Percentiles rank a stretch among this genome's conserved stretches.
These are phyloP conservation scores for Cheirogaleus major DNA, from an alignment of 2,797 vertebrate genomes.

Conservation along the genomic window DNA sequence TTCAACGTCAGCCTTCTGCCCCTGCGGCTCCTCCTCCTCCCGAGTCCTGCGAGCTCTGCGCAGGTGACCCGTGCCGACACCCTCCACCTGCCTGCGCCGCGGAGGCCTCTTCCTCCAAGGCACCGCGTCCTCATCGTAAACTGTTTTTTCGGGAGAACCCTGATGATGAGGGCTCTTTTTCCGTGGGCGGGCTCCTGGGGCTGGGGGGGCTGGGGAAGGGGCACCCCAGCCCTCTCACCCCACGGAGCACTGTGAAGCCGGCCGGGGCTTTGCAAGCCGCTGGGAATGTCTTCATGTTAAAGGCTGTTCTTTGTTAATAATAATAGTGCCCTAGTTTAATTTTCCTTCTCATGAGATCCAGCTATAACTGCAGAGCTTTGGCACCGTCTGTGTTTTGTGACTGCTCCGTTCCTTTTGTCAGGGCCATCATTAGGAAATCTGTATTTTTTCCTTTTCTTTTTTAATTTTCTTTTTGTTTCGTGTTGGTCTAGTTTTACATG, in stretches of 20 bases:
- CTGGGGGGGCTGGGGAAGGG: too few species aligned
- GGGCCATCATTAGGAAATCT: background rate
- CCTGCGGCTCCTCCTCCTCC: background rate
- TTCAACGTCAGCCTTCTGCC: background rate
- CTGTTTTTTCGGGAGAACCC: background rate
- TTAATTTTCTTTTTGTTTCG: background rate
- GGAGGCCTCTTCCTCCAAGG: background rate
- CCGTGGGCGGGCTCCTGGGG: rapidly evolving
- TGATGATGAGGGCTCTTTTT: rapidly evolving
- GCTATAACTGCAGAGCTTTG: rapidly evolving
- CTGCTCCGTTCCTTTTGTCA: background rate
- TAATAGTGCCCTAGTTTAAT: rapidly evolving
- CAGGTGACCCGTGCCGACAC: background rate
- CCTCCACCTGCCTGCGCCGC: too few species aligned
- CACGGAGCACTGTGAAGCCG: rapidly evolving
- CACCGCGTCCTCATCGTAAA: rapidly evolving
- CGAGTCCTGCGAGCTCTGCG: background rate
- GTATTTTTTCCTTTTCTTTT: background rate
- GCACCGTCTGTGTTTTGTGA: background rate
- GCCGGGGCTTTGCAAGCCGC: rapidly evolving
- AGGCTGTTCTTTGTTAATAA: background rate
- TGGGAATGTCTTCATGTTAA: rapidly evolving
- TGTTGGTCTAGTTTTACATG: background rate
- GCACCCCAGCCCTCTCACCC: rapidly evolving
- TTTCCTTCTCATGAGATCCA: background rate